phyloP scores from a whole-genome alignment of 2,888 invertebrate species.

The Dasypolia templi region DNA sequence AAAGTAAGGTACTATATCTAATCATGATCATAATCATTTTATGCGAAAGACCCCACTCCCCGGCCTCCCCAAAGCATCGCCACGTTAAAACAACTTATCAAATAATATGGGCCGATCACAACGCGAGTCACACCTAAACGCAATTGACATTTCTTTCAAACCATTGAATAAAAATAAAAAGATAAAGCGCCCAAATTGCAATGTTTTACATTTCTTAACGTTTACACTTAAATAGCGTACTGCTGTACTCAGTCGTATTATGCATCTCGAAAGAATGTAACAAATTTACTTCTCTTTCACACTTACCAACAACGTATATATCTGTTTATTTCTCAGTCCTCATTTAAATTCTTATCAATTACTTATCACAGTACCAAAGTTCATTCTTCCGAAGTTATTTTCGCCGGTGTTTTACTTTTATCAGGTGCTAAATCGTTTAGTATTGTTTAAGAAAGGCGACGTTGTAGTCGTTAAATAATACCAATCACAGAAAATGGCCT shows the following conservation, averaged over 20 bases:
- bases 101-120: not conserved
- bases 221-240: not conserved
- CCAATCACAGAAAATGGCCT: conserved; percentile 79
- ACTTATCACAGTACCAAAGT: conserved; percentile 79
- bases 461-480: conserved; percentile 50
- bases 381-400: conserved; percentile 74
- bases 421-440: conserved; percentile 61
- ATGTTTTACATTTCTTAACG: not conserved
- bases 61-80: no score
- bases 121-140: conserved; percentile 19
- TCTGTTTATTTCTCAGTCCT: conserved; percentile 41
- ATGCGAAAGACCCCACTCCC: no score
- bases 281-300: conserved; percentile 39
- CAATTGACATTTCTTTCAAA: conserved; percentile 39
- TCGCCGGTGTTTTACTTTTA: conserved; percentile 69
- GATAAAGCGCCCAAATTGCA: not conserved
- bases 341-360: conserved; percentile 64
- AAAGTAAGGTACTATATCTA: not conserved
- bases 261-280: conserved; percentile 2
- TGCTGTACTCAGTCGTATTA: conserved; percentile 4
- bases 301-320: conserved; percentile 11
- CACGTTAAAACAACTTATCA: no score
- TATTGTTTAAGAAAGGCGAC: conserved; percentile 59
- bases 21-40: not conserved
- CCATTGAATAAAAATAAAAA: not conserved